phyloP scores from a whole-genome alignment of 2,888 invertebrate species.

The Acronicta psi region DNA sequence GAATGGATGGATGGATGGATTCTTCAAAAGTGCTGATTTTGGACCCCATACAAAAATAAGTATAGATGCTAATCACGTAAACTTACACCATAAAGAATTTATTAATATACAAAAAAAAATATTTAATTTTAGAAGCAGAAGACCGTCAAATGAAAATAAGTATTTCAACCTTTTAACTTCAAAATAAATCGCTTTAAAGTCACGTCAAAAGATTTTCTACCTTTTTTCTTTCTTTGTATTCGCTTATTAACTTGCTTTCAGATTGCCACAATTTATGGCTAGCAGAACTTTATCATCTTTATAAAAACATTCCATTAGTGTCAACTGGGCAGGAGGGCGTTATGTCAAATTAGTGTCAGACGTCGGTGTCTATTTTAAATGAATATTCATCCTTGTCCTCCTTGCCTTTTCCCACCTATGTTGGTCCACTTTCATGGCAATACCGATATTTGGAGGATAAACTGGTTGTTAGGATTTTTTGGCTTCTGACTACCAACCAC shows the following conservation, averaged over 20 bases:
- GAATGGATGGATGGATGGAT: no score
- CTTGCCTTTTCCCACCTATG: no score
- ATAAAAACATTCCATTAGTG: slow-evolving; percentile 63
- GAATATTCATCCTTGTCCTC: no score
- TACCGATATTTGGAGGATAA: no score
- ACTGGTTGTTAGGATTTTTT: no score
- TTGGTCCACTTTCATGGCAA: no score
- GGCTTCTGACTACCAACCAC: no score
- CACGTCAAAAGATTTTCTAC: slow-evolving; percentile 22
- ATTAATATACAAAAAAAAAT: not conserved
- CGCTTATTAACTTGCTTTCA: slow-evolving; percentile 50
- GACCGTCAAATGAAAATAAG: slow-evolving; percentile 9
- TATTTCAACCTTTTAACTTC: slow-evolving; percentile 24
- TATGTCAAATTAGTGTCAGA: slow-evolving; percentile 65
- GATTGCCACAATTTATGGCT: slow-evolving; percentile 50
- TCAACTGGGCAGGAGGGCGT: slow-evolving; percentile 51
- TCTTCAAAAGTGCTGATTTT: no score
- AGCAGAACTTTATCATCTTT: slow-evolving; percentile 54
- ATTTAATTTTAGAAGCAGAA: not conserved
- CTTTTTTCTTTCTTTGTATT: slow-evolving; percentile 30
- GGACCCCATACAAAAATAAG: no score
- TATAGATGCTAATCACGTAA: no score
- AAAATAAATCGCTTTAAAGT: slow-evolving; percentile 13
- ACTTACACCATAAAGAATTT: no score
- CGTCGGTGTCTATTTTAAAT: slow-evolving; percentile 50